A percentile compares a stretch with the other conserved stretches of the same genome.
These are phyloP conservation scores for Pseudolaguvia tuberculata DNA, from an alignment of 2,113 vertebrate genomes.

Conservation along the genomic window DNA sequence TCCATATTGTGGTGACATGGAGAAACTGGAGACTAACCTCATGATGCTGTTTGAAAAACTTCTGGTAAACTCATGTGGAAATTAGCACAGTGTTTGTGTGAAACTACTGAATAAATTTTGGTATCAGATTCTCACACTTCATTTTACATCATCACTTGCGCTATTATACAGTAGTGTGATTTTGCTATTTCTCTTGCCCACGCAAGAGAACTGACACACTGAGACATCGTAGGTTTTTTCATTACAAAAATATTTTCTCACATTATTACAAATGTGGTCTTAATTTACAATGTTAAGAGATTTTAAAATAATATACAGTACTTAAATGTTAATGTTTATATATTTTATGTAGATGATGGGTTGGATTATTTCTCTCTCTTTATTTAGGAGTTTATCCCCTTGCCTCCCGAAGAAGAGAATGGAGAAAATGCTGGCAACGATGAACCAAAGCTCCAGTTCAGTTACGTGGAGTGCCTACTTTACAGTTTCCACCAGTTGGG, in stretches of 20 bases:
- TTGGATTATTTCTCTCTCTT: not conserved
- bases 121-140: too few species aligned
- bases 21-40: constrained; percentile 94
- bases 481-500: constrained; percentile 95
- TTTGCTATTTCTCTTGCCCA: too few species aligned
- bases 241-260: too few species aligned
- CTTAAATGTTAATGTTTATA: not conserved
- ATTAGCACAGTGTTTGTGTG: not conserved
- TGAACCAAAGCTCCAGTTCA: constrained; percentile 96
- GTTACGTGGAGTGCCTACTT: constrained; percentile 94
- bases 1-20: constrained; percentile 97
- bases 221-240: not conserved
- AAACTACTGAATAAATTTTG: not conserved
- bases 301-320: not conserved
- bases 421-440: constrained; percentile 86
- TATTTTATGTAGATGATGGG: not conserved
- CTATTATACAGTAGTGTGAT: too few species aligned
- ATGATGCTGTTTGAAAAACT: constrained; percentile 93
- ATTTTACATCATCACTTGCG: too few species aligned
- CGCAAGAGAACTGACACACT: not conserved
- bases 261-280: not conserved
- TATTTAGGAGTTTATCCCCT: constrained; percentile 89
- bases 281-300: too few species aligned
- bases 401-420: constrained; percentile 95
- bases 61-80: constrained; percentile 68